Conservation (phyloP, 2,113 vertebrate genomes). For the Bubo bubo region DNA sequence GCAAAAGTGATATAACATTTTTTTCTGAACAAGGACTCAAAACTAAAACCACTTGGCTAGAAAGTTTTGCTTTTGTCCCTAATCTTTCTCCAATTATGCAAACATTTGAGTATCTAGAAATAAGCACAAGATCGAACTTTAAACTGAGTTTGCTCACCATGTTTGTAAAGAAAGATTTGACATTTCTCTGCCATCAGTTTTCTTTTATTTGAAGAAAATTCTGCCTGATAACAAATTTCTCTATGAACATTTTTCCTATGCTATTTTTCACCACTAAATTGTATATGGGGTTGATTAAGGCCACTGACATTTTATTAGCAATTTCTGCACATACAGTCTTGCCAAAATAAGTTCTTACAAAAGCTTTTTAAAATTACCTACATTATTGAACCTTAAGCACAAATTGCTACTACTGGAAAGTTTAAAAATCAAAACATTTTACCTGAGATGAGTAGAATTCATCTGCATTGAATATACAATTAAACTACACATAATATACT, state of each 20-base stretch:
- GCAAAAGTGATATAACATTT: neutral
- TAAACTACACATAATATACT: neutral
- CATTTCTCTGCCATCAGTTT: neutral
- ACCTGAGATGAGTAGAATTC: neutral
- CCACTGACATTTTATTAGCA: neutral
- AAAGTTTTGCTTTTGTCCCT: neutral
- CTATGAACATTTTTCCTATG: neutral
- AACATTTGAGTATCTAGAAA: neutral
- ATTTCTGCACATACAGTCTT: neutral
- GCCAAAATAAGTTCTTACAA: neutral
- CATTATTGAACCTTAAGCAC: neutral
- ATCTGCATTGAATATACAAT: neutral
- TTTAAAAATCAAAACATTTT: neutral
- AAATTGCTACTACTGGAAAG: slow-evolving; percentile 5
- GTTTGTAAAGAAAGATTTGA: neutral
- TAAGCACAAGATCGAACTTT: neutral
- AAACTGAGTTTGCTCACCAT: neutral
- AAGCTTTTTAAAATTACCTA: neutral
- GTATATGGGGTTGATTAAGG: neutral
- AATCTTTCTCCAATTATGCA: neutral
- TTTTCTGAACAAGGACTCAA: neutral
- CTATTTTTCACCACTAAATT: neutral
- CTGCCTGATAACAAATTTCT: neutral
- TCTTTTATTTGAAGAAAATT: neutral
- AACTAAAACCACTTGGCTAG: neutral